Evolutionary conservation across 1,140 invertebrate genomes (phyloP), one percentile per base, ranked within the genome.

Genomic region (Bombus waltoni): DNA sequence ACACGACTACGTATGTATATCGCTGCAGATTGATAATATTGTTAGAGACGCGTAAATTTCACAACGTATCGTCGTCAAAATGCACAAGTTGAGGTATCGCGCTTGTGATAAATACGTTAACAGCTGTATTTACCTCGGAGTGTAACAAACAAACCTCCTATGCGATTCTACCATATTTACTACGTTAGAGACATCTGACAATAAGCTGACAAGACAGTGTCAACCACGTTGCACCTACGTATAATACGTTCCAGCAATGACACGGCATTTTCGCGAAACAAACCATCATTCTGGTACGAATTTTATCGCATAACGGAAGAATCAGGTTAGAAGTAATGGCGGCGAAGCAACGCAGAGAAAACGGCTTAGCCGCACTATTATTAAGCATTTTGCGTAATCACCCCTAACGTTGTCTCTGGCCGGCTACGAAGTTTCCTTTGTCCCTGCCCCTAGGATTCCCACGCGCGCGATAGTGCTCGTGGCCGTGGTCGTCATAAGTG

Each of bases 321-420:
- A 62, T 47, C 72, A 57, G 65, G 65, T 68, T 65, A 35, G 71
- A 89, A 82, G 84, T 81, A 83, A 86, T 59, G 70, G 62, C 66
- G 73, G 42, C 82, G 81, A 88, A 57, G 78, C 81, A 86, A 74
- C 80, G 40, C 28, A 15, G 32, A 6, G 10, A 3, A 57, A 22
- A 25, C 35, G 13, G 38, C 8, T 44, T 32, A 65, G 18, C 47
- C 42, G 77, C 82, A 40, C 75, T 84, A 87, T 91, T 90, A 87
- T 91, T 83, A 91, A 91, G 87, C 89, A 91, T 91, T 91, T 91
- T 81, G 83, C 75, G 75, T 90, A 91, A 91, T 89, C 90, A 84
- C 71, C 85, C 70, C 86, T 89, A 84, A 90, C 81, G 85, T 81
- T 84, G 82, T 81, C 57, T 35, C 35, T 62, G 65, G 76, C 80